Conservation (phyloP, 2,888 invertebrate genomes). For the Linnaemya tessellans region DNA sequence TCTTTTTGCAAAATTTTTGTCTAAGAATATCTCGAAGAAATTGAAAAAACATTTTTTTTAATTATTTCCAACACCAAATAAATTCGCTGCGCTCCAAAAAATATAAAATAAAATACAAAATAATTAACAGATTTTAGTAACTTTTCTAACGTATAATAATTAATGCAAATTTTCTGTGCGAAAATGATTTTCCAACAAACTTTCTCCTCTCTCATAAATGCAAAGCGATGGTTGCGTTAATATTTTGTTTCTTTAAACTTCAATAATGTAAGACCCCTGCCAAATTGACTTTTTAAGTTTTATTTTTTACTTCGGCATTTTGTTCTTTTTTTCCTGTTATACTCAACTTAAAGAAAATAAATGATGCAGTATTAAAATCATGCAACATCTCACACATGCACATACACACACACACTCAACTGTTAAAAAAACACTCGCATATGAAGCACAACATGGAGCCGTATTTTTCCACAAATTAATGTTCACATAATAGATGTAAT, state of each 20-base stretch:
- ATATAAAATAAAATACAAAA: no score
- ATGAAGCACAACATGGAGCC: background rate
- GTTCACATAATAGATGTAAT: constrained; percentile 15
- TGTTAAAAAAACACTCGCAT: background rate
- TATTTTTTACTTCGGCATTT: constrained; percentile 12
- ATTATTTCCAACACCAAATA: no score
- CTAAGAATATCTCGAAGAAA: no score
- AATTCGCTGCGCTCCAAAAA: background rate
- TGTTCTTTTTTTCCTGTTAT: background rate
- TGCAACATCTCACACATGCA: constrained; percentile 29
- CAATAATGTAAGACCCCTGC: constrained; percentile 56
- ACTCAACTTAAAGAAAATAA: constrained; percentile 29
- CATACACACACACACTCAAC: background rate
- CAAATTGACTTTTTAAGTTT: constrained; percentile 62
- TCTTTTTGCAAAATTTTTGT: no score
- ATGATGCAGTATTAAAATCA: constrained; percentile 40
- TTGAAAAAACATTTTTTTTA: no score
- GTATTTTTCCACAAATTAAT: constrained; percentile 43
- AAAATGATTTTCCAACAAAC: background rate
- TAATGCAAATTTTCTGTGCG: background rate
- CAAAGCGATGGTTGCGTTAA: constrained; percentile 37
- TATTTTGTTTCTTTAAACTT: constrained; percentile 42
- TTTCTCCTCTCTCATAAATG: constrained; percentile 42
- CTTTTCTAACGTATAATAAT: background rate
- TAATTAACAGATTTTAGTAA: no score